phyloP scores from a whole-genome alignment of 2,797 vertebrate genomes.

The Neosilurus mollespiculum region DNA sequence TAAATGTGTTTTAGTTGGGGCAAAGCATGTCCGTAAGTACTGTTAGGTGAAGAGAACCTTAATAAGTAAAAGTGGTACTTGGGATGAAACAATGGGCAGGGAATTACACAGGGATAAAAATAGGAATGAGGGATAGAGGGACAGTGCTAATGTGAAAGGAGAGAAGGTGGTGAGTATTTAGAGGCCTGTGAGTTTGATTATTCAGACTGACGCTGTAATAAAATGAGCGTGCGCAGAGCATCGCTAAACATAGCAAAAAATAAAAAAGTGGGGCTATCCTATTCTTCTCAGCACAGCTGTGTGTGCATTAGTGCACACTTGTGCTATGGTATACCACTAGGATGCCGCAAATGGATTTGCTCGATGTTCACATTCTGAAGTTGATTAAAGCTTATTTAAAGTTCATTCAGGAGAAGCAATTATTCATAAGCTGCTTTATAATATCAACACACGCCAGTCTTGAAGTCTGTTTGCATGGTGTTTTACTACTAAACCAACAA shows the following conservation, averaged over 20 bases:
- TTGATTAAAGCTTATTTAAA: constrained; percentile 72
- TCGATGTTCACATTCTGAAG: constrained; percentile 56
- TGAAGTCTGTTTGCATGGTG: background rate
- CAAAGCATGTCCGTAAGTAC: constrained; percentile 35
- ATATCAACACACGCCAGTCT: constrained; percentile 31
- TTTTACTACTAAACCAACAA: constrained; percentile 3
- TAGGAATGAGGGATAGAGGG: constrained; percentile 14
- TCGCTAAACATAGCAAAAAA: constrained; percentile 47
- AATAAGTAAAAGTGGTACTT: constrained; percentile 36
- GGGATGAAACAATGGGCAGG: constrained; percentile 26
- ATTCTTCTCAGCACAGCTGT: constrained; percentile 29
- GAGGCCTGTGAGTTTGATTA: constrained; percentile 33
- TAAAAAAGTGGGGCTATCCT: background rate
- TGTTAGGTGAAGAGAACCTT: constrained; percentile 38
- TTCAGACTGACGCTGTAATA: constrained; percentile 37
- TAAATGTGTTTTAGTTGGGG: constrained; percentile 45
- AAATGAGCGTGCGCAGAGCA: constrained; percentile 27
- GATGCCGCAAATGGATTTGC: constrained; percentile 56
- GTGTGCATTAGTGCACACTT: constrained; percentile 20
- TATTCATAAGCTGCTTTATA: constrained; percentile 61
- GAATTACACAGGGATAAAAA: constrained; percentile 36
- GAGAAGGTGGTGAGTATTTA: constrained; percentile 36
- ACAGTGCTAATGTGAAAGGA: constrained; percentile 5
- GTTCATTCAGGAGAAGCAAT: constrained; percentile 55
- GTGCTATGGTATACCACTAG: constrained; percentile 37